Evolutionary conservation across 2,113 vertebrate species (phyloP), one percentile per base, ranked within the genome.

Genomic region (Calidris pugnax): DNA sequence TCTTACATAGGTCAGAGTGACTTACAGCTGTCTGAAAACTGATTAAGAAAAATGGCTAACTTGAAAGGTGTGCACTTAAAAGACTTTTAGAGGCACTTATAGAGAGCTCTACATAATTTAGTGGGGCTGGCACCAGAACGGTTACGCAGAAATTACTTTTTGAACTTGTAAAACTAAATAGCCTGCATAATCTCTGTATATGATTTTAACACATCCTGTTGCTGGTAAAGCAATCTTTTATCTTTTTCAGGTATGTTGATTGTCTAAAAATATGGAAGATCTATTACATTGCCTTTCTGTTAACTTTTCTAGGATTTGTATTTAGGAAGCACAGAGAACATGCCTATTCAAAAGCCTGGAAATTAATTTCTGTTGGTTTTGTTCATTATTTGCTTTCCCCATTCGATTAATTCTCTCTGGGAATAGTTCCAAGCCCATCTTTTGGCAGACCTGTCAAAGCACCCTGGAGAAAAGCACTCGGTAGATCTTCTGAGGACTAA

Each of bases 111-210:
- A n/a, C 3, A 8, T 59, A 79, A 64, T 60, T 87, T 47, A 56
- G 9, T 37, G 18, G 20, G 14, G 8, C 48, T 17, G 3, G 3
- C 20, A 50, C 8, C 10, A 48, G 24, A 87, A 67, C 0, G 0
- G 17, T 48, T 39, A 27, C 13, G 32, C 27, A 76, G 51, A 62
- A 85, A 62, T 78, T 84, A 14, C 8, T 48, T 60, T 79, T 83
- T 56, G 16, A 68, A 76, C 47, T 48, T 4, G 0, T 51, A n/a
- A 43, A 68, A 47, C 26, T 71, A 50, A 63, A 71, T 43, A 78
- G 9, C 12, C 5, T 43, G 11, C 4, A 41, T 21, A 56, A 43
- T 56, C 14, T 75, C 57, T 68, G 23, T 43, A 6, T n/a, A n/a
- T 10, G 4, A 41, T 60, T 85, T 64, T 75, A 78, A 39, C 9